phyloP scores from a whole-genome alignment of 2,888 invertebrate genomes.

The Chymomyza procnemis region DNA sequence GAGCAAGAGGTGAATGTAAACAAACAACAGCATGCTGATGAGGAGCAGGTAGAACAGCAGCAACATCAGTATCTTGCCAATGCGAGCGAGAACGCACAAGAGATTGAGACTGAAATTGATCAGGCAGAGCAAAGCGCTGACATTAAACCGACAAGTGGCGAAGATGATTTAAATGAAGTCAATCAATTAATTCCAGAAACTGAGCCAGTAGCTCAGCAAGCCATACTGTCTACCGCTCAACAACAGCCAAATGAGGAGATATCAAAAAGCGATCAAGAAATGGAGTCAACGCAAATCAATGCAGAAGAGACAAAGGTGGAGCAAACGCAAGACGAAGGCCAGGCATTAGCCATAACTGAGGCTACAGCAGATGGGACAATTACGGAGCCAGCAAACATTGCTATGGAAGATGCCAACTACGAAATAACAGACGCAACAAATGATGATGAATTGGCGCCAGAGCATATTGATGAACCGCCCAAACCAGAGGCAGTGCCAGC shows the following conservation, averaged over 20 bases:
- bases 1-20: background rate
- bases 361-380: slow-evolving; percentile 42
- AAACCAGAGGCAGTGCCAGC: slow-evolving; percentile 7
- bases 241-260: background rate
- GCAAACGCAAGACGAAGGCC: background rate
- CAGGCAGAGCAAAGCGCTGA: slow-evolving; percentile 64
- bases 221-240: background rate
- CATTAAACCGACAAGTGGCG: slow-evolving; percentile 66
- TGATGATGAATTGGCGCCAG: slow-evolving; percentile 73
- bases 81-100: background rate
- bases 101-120: slow-evolving; percentile 33
- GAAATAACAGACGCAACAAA: slow-evolving; percentile 69
- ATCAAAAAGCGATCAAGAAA: background rate
- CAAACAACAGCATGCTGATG: slow-evolving; percentile 39
- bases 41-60: slow-evolving; percentile 13
- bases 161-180: slow-evolving; percentile 69
- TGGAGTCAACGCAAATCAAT: slow-evolving; percentile 18
- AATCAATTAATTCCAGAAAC: slow-evolving; percentile 64
- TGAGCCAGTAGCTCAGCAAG: slow-evolving; percentile 23
- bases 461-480: slow-evolving; percentile 20
- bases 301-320: slow-evolving; percentile 14
- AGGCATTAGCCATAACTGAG: background rate
- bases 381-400: slow-evolving; percentile 58
- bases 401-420: background rate
- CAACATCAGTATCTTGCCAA: slow-evolving; percentile 10